Evolutionary conservation across 92 coral and sea anemone species (phyloP).

Genomic region (Isaurus tuberculatus): DNA sequence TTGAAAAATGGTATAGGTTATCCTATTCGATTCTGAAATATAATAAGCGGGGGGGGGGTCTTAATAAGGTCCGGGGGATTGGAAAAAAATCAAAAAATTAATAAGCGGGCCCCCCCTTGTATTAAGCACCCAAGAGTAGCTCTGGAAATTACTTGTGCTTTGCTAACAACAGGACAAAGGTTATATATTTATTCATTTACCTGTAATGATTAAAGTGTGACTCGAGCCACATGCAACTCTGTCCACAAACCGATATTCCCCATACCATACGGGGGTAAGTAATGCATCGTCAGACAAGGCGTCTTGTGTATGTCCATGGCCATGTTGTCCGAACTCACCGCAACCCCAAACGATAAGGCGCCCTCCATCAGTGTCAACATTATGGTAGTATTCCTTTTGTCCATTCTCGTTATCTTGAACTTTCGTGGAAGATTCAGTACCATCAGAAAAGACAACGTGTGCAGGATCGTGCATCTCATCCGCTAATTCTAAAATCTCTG

Average conservation of each 20-base stretch:
- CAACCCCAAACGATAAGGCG: conserved; percentile 95
- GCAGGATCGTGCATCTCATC: background rate
- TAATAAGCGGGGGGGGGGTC: no score
- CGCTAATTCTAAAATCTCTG: background rate
- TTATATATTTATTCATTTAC: conserved; percentile 42
- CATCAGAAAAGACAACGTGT: background rate
- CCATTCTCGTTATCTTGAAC: background rate
- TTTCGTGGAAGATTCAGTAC: background rate
- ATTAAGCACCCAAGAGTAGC: no score
- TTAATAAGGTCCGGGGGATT: no score
- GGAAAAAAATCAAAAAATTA: no score
- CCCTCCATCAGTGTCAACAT: conserved; percentile 48
- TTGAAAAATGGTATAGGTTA: no score
- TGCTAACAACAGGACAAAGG: no score
- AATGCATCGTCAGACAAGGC: conserved; percentile 59
- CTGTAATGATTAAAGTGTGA: conserved; percentile 89
- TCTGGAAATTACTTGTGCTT: no score
- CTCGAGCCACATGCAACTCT: conserved; percentile 92
- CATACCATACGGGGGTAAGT: conserved; percentile 70
- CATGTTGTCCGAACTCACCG: conserved; percentile 99
- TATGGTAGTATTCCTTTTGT: background rate
- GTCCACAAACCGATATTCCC: conserved; percentile 72
- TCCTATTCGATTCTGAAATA: no score
- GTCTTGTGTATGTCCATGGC: conserved; percentile 81
- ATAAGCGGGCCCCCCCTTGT: no score